Conservation (phyloP, 2,113 vertebrate species). For the Oryzias melastigma region DNA sequence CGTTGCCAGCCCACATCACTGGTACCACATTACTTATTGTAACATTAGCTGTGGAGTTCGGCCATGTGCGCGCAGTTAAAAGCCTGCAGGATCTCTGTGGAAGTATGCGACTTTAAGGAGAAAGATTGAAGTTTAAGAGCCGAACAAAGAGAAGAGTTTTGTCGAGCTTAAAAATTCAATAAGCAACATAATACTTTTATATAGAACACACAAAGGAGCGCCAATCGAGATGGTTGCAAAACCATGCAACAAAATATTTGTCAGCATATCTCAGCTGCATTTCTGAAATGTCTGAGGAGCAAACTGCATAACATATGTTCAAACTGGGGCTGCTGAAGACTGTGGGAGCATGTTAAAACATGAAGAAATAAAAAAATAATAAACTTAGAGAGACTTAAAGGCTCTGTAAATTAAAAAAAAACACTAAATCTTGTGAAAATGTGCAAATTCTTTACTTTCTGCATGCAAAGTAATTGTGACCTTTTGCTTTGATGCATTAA, state of each 20-base stretch:
- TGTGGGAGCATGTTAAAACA: too few relatives aligned
- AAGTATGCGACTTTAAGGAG: conserved; percentile 42
- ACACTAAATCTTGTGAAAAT: too few relatives aligned
- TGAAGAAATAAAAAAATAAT: too few relatives aligned
- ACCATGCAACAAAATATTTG: neutral
- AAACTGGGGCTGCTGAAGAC: too few relatives aligned
- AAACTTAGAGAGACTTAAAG: too few relatives aligned
- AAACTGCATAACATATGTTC: neutral
- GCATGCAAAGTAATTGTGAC: too few relatives aligned
- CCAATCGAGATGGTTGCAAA: too few relatives aligned
- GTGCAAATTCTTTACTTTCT: too few relatives aligned
- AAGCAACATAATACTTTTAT: conserved; percentile 14
- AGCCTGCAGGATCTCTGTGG: conserved; percentile 18
- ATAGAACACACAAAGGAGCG: too few relatives aligned
- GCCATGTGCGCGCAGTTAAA: conserved; percentile 39
- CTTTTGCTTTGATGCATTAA: too few relatives aligned
- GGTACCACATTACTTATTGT: conserved; percentile 49
- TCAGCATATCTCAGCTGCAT: neutral
- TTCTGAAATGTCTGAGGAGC: conserved; percentile 1
- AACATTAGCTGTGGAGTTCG: conserved; percentile 44
- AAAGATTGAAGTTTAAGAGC: conserved; percentile 23
- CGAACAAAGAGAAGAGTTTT: conserved; percentile 9
- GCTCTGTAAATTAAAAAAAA: too few relatives aligned
- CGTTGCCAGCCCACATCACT: conserved; percentile 46
- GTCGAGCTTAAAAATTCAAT: conserved; percentile 14